Evolutionary conservation across 2,797 vertebrate species (phyloP).

Genomic region (Tapirus indicus): DNA sequence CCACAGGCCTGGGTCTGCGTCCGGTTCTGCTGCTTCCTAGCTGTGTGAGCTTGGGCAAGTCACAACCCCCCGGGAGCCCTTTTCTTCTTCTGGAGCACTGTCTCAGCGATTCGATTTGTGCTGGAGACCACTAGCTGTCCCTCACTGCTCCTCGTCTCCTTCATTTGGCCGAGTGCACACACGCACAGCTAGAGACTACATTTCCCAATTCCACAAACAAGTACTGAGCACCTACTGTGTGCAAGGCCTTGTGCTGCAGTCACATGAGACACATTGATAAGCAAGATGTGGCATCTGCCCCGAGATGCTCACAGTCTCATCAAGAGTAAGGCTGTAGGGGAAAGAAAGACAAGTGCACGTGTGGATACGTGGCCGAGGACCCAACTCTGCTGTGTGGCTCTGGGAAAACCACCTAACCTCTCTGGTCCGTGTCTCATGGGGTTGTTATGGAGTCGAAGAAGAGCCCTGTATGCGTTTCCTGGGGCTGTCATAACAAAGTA

Average conservation of each 20-base stretch:
- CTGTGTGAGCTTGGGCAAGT: neutral
- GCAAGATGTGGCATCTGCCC: neutral
- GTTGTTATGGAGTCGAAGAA: neutral
- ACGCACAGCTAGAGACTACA: rapidly evolving
- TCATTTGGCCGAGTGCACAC: rapidly evolving
- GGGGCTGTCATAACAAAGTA: neutral
- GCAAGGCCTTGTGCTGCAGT: neutral
- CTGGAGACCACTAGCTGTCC: neutral
- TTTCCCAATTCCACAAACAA: neutral
- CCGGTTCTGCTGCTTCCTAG: neutral
- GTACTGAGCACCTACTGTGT: neutral
- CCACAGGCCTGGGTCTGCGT: too few species aligned
- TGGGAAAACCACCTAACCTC: neutral
- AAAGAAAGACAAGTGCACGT: neutral
- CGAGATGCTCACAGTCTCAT: neutral
- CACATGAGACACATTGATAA: neutral
- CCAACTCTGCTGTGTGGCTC: neutral
- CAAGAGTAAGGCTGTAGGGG: neutral
- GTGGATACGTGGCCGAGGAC: neutral
- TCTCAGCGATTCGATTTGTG: too few species aligned
- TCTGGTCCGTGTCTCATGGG: neutral
- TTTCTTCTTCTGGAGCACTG: neutral
- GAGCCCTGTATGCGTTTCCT: neutral
- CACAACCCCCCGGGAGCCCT: neutral
- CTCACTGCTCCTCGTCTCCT: neutral